Evolutionary conservation across 2,113 vertebrate genomes (phyloP).

Genomic region (Ailurus styani): DNA sequence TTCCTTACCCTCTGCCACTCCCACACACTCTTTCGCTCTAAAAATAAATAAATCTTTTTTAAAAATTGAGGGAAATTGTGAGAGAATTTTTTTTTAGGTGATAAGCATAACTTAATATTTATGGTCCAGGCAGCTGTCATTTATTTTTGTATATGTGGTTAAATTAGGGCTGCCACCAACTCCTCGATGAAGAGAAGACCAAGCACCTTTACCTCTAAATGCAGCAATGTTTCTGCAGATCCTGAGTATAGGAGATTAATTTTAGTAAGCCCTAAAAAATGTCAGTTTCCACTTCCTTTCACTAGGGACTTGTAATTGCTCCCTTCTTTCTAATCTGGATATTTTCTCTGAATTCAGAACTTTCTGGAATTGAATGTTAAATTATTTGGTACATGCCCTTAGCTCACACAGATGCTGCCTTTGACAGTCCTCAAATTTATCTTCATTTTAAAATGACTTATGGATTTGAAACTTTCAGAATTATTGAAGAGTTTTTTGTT

Average conservation of each 20-base stretch:
- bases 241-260: background rate
- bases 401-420: background rate
- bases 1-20: background rate
- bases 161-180: background rate
- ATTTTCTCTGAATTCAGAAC: background rate
- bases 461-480: background rate
- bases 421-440: background rate
- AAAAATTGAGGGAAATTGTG: background rate
- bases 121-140: background rate
- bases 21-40: background rate
- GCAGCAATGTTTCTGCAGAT: background rate
- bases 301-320: background rate
- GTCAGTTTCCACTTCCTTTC: background rate
- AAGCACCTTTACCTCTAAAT: background rate
- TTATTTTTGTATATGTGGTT: background rate
- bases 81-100: background rate
- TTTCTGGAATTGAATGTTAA: background rate
- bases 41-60: background rate
- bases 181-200: background rate
- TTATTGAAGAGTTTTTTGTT: constrained; percentile 19
- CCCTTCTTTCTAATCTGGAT: background rate
- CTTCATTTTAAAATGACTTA: constrained; percentile 24
- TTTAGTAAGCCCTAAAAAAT: background rate
- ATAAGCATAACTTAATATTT: background rate
- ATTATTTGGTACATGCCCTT: background rate